phyloP scores from a whole-genome alignment of 1,140 invertebrate species.

The Drosophila parabipectinata region DNA sequence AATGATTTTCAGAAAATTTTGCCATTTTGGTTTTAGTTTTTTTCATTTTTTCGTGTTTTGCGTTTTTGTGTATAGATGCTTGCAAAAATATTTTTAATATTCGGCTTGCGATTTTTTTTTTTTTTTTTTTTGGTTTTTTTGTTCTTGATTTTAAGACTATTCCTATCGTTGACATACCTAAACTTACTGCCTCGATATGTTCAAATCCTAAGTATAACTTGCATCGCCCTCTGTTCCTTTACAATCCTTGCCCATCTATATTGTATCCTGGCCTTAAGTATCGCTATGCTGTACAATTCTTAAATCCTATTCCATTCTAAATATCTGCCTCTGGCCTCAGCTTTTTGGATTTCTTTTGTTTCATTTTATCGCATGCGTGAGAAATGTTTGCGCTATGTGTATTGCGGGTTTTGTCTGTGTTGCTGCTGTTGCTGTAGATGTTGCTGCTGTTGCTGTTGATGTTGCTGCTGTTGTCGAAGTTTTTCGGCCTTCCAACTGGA shows the following conservation, averaged over 20 bases:
- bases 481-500: slow-evolving; percentile 65
- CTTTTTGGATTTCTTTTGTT: slow-evolving; percentile 5
- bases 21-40: slow-evolving; percentile 6
- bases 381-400: slow-evolving; percentile 62
- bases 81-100: slow-evolving; percentile 59
- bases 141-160: slow-evolving; percentile 29
- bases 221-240: slow-evolving; percentile 27
- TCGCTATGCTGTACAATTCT: slow-evolving; percentile 78
- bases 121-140: slow-evolving; percentile 1
- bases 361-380: slow-evolving; percentile 39
- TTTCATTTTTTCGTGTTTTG: slow-evolving; percentile 6
- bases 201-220: slow-evolving; percentile 52
- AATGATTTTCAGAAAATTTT: slow-evolving; percentile 38
- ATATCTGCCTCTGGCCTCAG: slow-evolving; percentile 10
- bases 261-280: slow-evolving; percentile 47
- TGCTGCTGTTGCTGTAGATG: slow-evolving; percentile 36
- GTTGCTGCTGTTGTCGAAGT: slow-evolving; percentile 36
- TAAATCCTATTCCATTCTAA: slow-evolving; percentile 50
- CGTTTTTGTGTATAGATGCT: slow-evolving; percentile 33
- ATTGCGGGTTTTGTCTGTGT: slow-evolving; percentile 46
- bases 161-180: slow-evolving; percentile 50
- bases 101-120: slow-evolving; percentile 17
- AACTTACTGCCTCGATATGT: slow-evolving; percentile 59
- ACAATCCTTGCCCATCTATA: slow-evolving; percentile 16
- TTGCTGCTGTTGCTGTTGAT: slow-evolving; percentile 29